Evolutionary conservation across 2,113 vertebrate species (phyloP).

Genomic region (Takifugu bimaculatus): DNA sequence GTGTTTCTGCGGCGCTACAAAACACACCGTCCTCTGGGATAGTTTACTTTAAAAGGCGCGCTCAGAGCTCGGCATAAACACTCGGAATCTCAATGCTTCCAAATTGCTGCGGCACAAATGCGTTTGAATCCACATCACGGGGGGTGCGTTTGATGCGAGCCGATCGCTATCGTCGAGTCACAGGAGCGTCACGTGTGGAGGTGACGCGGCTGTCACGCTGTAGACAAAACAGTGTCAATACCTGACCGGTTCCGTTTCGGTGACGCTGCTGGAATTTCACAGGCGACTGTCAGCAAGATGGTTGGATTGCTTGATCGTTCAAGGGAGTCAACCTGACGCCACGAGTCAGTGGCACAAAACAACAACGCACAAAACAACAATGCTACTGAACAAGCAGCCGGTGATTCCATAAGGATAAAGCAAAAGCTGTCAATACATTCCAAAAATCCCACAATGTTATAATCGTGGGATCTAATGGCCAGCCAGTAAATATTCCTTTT

Average conservation of each 20-base stretch:
- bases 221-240: slow-evolving; percentile 32
- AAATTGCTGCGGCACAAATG: slow-evolving; percentile 25
- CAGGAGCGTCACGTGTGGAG: background rate
- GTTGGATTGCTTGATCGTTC: slow-evolving; percentile 34
- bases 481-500: no score
- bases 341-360: slow-evolving; percentile 26
- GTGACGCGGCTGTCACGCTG: slow-evolving; percentile 6
- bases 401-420: background rate
- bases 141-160: background rate
- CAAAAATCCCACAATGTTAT: no score
- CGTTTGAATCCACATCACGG: slow-evolving; percentile 8
- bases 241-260: background rate
- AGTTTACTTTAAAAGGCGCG: slow-evolving; percentile 50
- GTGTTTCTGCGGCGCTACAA: slow-evolving; percentile 57
- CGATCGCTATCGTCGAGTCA: slow-evolving; percentile 16
- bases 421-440: no score
- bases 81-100: slow-evolving; percentile 20
- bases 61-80: slow-evolving; percentile 22
- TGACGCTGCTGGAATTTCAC: slow-evolving; percentile 22
- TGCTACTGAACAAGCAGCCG: slow-evolving; percentile 3
- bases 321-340: slow-evolving; percentile 29
- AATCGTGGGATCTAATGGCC: no score
- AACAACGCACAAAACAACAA: slow-evolving; percentile 31
- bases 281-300: slow-evolving; percentile 12
- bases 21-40: slow-evolving; percentile 62